Conservation (phyloP, 2,888 invertebrate species). For the Hydropsyche betteni region DNA sequence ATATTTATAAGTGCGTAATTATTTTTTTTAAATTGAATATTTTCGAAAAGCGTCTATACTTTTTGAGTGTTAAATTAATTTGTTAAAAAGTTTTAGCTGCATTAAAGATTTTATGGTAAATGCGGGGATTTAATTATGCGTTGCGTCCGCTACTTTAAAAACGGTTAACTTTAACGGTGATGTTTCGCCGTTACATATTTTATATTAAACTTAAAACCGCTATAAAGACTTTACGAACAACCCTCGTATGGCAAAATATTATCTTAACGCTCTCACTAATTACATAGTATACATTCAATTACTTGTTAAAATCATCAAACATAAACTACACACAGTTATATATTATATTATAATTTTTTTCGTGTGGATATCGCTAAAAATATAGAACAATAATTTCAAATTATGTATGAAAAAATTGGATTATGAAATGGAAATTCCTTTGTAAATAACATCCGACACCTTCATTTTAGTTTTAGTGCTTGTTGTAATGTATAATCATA, state of each 20-base stretch:
- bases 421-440: constrained; percentile 15
- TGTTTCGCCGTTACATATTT: constrained; percentile 12
- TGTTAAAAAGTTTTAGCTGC: background rate
- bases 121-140: constrained; percentile 21
- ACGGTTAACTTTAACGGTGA: constrained; percentile 1
- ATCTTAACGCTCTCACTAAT: too few species aligned
- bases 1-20: background rate
- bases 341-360: too few species aligned
- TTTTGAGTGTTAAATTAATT: background rate
- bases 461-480: constrained; percentile 49
- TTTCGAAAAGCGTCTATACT: too few species aligned
- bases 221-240: background rate
- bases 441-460: constrained; percentile 47
- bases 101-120: background rate
- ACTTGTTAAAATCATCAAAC: too few species aligned
- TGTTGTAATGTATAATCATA: constrained; percentile 48
- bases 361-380: too few species aligned
- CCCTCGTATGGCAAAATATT: background rate
- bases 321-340: too few species aligned
- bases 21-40: background rate
- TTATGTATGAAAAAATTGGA: background rate
- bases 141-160: constrained; percentile 11
- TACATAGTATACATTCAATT: too few species aligned
- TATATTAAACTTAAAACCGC: constrained; percentile 10
- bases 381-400: too few species aligned